These are phyloP conservation scores for Rhopalosiphum padi DNA, from an alignment of 1,140 invertebrate species.

Conservation along the genomic window DNA sequence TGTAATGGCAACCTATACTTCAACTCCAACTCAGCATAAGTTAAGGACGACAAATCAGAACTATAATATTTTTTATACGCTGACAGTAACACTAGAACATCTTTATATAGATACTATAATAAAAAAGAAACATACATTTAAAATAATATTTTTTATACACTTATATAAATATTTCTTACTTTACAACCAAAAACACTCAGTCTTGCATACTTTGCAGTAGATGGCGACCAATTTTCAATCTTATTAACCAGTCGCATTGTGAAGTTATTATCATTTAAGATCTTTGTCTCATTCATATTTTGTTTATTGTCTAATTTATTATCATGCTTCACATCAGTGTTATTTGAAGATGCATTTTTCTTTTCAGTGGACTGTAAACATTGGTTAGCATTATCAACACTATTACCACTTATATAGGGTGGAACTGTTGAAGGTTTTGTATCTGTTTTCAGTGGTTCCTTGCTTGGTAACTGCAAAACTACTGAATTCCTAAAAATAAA, in stretches of 20 bases:
- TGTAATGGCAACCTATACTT: conserved; percentile 47
- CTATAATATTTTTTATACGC: conserved; percentile 49
- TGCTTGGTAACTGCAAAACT: conserved; percentile 19
- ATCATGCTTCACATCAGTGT: neutral
- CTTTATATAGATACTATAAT: conserved; percentile 42
- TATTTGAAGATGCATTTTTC: neutral
- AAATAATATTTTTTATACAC: neutral
- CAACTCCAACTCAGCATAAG: conserved; percentile 41
- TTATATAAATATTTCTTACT: neutral
- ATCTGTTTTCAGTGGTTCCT: conserved; percentile 27
- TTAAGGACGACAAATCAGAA: conserved; percentile 44
- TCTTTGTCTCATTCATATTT: conserved; percentile 26
- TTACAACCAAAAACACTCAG: conserved; percentile 54
- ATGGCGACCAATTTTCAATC: conserved; percentile 46
- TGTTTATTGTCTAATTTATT: neutral
- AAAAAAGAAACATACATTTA: neutral
- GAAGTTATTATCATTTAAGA: conserved; percentile 19
- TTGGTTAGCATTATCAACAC: conserved; percentile 35
- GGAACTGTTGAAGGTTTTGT: conserved; percentile 4
- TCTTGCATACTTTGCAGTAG: conserved; percentile 50
- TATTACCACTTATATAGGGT: neutral
- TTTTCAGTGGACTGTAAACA: conserved; percentile 16
- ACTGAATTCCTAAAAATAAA: conserved; percentile 14
- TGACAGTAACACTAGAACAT: conserved; percentile 30
- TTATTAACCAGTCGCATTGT: conserved; percentile 19